Evolutionary conservation across 1,140 invertebrate genomes (phyloP).

Genomic region (Nebria ingens): DNA sequence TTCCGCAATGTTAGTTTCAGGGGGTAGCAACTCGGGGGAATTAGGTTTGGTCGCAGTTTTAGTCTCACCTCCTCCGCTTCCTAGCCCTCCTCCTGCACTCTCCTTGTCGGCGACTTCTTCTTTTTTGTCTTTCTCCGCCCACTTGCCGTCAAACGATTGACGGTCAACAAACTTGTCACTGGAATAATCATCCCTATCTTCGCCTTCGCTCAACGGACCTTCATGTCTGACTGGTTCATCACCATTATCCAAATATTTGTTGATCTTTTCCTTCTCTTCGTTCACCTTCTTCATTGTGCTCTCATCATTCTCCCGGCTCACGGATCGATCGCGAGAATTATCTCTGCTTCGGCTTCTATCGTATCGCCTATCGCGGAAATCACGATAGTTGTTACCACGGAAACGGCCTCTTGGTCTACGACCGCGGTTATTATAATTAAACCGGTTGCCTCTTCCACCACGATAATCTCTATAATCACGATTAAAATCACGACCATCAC

Average conservation of each 20-base stretch:
- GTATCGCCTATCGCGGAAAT: conserved; percentile 38
- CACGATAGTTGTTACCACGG: conserved; percentile 42
- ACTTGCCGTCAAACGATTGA: conserved; percentile 48
- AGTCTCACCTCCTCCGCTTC: conserved; percentile 32
- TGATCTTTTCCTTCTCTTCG: conserved; percentile 49
- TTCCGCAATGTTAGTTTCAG: conserved; percentile 35
- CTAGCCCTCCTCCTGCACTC: conserved; percentile 28
- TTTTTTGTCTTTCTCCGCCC: conserved; percentile 40
- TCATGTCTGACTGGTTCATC: conserved; percentile 44
- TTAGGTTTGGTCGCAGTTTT: conserved; percentile 18
- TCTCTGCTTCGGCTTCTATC: conserved; percentile 34
- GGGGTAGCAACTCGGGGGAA: conserved; percentile 22
- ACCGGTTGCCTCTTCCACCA: conserved; percentile 25
- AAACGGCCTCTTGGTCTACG: conserved; percentile 25
- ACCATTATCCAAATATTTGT: conserved; percentile 44
- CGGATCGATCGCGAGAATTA: conserved; percentile 26
- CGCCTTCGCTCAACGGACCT: conserved; percentile 57
- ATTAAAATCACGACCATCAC: conserved; percentile 46
- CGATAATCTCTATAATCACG: conserved; percentile 30
- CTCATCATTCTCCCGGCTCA: conserved; percentile 39
- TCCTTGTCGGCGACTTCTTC: conserved; percentile 30
- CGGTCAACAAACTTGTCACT: conserved; percentile 44
- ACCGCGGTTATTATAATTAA: conserved; percentile 28
- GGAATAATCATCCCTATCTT: conserved; percentile 52
- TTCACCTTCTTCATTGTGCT: conserved; percentile 48